A percentile compares a stretch with the other conserved stretches of the same genome.
These are phyloP conservation scores for Spilarctia lutea DNA, from an alignment of 2,888 invertebrate species.

Conservation along the genomic window DNA sequence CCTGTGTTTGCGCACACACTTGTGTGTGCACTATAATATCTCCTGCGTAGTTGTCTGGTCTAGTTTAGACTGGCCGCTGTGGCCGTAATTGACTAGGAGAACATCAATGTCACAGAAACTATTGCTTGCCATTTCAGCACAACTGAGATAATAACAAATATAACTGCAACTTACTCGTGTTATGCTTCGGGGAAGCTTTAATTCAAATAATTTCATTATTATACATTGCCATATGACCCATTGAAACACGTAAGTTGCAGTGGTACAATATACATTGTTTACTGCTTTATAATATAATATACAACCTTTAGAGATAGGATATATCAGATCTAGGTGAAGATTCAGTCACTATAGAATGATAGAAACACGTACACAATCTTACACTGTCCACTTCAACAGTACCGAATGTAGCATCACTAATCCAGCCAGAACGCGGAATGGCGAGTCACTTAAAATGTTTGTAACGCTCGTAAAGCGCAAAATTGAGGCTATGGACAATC, in stretches of 20 bases:
- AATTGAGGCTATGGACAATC: constrained; percentile 90
- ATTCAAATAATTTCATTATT: neutral
- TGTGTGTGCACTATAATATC: no score
- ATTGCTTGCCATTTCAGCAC: neutral
- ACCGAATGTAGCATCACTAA: constrained; percentile 18
- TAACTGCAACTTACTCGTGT: neutral
- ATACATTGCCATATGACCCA: neutral
- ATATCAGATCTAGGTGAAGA: constrained; percentile 15
- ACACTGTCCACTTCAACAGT: constrained; percentile 27
- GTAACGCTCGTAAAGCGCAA: constrained; percentile 79
- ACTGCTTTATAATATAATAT: constrained; percentile 21
- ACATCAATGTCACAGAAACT: neutral
- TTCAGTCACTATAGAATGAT: constrained; percentile 15
- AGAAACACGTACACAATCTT: constrained; percentile 26
- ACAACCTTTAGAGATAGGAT: constrained; percentile 22
- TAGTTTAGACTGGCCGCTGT: no score
- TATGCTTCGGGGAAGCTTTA: neutral
- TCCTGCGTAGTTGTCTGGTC: no score
- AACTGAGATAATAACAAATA: neutral
- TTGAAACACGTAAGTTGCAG: neutral
- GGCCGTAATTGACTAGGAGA: no score
- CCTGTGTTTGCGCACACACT: no score
- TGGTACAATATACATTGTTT: neutral
- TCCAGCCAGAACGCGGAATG: constrained; percentile 36
- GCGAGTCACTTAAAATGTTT: constrained; percentile 45